phyloP scores from a whole-genome alignment of 2,797 vertebrate species.

The Pangasius djambal region DNA sequence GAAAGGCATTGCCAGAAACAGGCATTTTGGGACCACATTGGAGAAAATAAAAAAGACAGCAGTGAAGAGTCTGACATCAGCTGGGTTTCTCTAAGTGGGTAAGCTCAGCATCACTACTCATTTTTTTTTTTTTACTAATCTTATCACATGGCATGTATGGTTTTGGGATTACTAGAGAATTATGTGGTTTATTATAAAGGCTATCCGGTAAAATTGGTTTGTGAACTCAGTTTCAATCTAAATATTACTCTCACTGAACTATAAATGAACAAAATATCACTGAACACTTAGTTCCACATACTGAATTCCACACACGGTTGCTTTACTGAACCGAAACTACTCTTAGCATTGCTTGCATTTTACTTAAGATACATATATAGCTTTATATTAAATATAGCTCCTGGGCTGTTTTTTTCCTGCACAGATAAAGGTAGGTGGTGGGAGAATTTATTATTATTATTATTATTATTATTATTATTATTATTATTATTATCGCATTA shows the following conservation, averaged over 20 bases:
- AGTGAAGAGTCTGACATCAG: slow-evolving; percentile 53
- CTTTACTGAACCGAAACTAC: neutral
- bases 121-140: slow-evolving; percentile 43
- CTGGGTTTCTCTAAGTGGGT: slow-evolving; percentile 69
- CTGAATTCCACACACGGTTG: neutral
- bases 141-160: slow-evolving; percentile 1
- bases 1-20: slow-evolving; percentile 54
- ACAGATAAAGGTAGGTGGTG: neutral
- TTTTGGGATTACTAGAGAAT: slow-evolving; percentile 38
- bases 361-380: neutral
- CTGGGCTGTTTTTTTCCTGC: neutral
- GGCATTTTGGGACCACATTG: slow-evolving; percentile 51
- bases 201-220: neutral
- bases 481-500: neutral
- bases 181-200: slow-evolving; percentile 1
- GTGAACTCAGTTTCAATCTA: neutral
- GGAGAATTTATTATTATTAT: neutral
- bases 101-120: slow-evolving; percentile 68
- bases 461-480: neutral
- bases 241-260: neutral
- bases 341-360: neutral
- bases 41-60: slow-evolving; percentile 48
- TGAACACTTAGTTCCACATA: neutral
- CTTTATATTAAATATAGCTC: neutral
- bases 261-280: neutral